Evolutionary conservation across 2,113 vertebrate genomes (phyloP).

Genomic region (Myotis brandtii): DNA sequence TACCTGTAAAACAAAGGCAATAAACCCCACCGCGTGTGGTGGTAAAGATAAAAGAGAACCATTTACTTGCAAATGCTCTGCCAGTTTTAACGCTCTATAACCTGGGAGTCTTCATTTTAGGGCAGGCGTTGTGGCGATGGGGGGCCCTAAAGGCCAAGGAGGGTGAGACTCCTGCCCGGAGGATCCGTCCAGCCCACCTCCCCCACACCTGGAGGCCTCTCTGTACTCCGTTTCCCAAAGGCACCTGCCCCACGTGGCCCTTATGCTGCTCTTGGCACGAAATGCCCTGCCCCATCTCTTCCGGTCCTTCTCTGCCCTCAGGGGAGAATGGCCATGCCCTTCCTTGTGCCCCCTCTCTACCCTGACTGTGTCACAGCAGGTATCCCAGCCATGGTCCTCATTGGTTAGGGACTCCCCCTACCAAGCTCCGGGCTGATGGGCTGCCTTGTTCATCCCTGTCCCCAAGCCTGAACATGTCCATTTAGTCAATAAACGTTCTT

Average conservation of each 20-base stretch:
- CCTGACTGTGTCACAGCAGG: neutral
- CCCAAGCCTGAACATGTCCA: neutral
- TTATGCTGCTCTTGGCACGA: neutral
- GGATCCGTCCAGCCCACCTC: too few relatives aligned
- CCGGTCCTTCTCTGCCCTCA: neutral
- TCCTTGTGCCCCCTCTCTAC: neutral
- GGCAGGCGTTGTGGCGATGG: neutral
- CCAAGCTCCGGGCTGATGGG: neutral
- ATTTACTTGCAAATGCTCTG: neutral
- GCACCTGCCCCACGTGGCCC: neutral
- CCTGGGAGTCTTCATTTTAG: neutral
- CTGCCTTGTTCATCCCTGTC: neutral
- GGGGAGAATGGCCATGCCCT: neutral
- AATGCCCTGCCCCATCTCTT: neutral
- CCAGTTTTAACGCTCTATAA: neutral
- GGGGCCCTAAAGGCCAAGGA: too few relatives aligned
- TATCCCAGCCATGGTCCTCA: neutral
- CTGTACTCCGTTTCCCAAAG: neutral
- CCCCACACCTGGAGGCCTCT: neutral
- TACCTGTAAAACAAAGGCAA: slow-evolving; percentile 45
- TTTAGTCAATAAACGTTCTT: neutral
- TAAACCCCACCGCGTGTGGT: neutral
- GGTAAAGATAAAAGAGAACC: slow-evolving; percentile 31
- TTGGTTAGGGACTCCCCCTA: neutral
- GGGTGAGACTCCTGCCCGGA: too few relatives aligned